Conservation (phyloP, 2,888 invertebrate genomes). For the Plebejus melissa region DNA sequence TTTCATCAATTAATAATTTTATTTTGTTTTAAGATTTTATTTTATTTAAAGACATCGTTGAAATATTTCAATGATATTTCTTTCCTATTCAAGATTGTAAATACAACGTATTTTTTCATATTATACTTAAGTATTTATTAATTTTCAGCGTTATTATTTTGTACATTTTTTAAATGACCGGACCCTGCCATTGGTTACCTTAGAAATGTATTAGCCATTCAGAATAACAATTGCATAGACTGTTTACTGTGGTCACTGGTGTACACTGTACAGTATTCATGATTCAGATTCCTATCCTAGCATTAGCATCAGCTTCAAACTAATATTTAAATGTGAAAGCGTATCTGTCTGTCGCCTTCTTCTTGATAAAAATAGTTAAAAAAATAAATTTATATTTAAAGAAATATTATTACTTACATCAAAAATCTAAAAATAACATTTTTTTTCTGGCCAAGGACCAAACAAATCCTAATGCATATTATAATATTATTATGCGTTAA, state of each 20-base stretch:
- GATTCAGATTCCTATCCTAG: not conserved
- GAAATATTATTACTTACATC: too few relatives aligned
- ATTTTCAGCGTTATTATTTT: not conserved
- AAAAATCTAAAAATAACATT: not conserved
- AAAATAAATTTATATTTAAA: not conserved
- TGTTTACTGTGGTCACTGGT: not conserved
- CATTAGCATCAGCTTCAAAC: not conserved
- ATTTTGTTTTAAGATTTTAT: too few relatives aligned
- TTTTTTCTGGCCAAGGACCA: not conserved
- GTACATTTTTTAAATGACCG: not conserved
- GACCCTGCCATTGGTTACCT: not conserved
- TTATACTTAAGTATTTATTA: not conserved
- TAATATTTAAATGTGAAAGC: not conserved
- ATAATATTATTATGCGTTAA: too few relatives aligned
- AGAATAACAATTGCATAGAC: constrained; percentile 11
- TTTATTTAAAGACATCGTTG: too few relatives aligned
- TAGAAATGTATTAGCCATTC: not conserved
- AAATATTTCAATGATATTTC: too few relatives aligned
- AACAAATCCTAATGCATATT: too few relatives aligned
- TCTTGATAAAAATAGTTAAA: not conserved
- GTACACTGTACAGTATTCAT: not conserved
- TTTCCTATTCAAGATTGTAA: too few relatives aligned
- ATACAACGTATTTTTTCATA: not conserved
- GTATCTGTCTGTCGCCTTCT: not conserved
- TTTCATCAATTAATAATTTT: too few relatives aligned